Percentiles rank a stretch among this genome's conserved stretches.
These are phyloP conservation scores for Pedetes capensis DNA, from an alignment of 2,113 vertebrate genomes.

Conservation along the genomic window DNA sequence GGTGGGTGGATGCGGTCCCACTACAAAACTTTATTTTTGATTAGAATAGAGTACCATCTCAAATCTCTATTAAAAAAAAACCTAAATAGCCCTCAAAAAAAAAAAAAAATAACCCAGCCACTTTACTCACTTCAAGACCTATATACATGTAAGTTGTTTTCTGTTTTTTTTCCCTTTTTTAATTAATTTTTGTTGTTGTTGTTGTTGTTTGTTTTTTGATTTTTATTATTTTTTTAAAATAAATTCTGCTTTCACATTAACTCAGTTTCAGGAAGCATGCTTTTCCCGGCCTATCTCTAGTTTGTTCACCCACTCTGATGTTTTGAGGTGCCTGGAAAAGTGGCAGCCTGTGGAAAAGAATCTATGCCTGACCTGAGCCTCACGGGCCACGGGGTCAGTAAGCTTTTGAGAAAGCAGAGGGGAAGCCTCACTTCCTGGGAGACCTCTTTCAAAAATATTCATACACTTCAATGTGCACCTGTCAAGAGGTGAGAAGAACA, in stretches of 20 bases:
- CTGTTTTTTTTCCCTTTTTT: constrained; percentile 32
- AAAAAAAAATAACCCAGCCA: constrained; percentile 36
- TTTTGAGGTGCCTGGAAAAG: no score
- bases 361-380: background rate
- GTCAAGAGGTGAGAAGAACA: constrained; percentile 37
- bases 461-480: constrained; percentile 35
- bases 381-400: background rate
- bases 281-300: background rate
- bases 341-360: constrained; percentile 1
- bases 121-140: constrained; percentile 52
- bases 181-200: no score
- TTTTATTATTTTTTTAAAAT: constrained; percentile 51
- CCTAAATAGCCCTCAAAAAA: background rate
- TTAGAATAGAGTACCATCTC: constrained; percentile 79
- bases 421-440: constrained; percentile 61
- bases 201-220: no score
- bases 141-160: constrained; percentile 71
- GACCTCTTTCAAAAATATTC: constrained; percentile 61
- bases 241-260: constrained; percentile 76
- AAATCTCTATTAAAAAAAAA: background rate
- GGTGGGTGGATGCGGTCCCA: background rate
- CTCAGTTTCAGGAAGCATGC: constrained; percentile 57
- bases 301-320: background rate
- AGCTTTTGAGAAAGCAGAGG: constrained; percentile 69
- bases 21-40: constrained; percentile 67